Conservation (phyloP, 1,140 invertebrate genomes). For the Luehdorfia chinensis region DNA sequence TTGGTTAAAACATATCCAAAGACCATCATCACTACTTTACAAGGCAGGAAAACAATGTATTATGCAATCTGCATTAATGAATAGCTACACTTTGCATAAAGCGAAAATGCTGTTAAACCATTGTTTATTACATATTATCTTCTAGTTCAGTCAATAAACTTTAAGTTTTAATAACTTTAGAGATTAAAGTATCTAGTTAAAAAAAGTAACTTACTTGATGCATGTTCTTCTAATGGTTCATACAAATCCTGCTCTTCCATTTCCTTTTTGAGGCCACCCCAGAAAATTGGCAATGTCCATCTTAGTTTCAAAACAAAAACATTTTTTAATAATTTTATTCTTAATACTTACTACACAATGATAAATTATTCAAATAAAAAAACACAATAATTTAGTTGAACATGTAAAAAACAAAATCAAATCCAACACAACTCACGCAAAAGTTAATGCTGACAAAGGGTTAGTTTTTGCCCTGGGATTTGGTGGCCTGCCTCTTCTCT, state of each 20-base stretch:
- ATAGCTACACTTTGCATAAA: too few species aligned
- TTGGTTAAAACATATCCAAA: too few species aligned
- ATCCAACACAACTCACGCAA: conserved; percentile 62
- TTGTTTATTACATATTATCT: too few species aligned
- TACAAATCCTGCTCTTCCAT: conserved; percentile 80
- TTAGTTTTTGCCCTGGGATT: conserved; percentile 77
- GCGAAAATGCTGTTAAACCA: too few species aligned
- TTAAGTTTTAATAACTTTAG: too few species aligned
- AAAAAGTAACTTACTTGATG: conserved; percentile 59
- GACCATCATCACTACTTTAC: too few species aligned
- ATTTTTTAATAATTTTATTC: conserved; percentile 4
- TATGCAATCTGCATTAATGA: too few species aligned
- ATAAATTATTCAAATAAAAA: too few species aligned
- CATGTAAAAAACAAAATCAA: background rate
- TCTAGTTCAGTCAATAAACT: too few species aligned
- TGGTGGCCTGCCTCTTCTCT: conserved; percentile 53
- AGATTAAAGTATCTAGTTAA: too few species aligned
- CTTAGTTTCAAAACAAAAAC: conserved; percentile 56
- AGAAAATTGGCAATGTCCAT: conserved; percentile 78
- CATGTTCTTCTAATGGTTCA: conserved; percentile 79
- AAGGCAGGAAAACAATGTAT: too few species aligned
- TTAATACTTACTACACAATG: conserved; percentile 2
- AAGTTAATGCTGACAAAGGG: conserved; percentile 74
- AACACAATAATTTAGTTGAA: background rate
- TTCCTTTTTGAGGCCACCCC: conserved; percentile 78